Base-by-base conservation (phyloP, 2,888 invertebrate genomes). In the Diarsia brunnea region DNA sequence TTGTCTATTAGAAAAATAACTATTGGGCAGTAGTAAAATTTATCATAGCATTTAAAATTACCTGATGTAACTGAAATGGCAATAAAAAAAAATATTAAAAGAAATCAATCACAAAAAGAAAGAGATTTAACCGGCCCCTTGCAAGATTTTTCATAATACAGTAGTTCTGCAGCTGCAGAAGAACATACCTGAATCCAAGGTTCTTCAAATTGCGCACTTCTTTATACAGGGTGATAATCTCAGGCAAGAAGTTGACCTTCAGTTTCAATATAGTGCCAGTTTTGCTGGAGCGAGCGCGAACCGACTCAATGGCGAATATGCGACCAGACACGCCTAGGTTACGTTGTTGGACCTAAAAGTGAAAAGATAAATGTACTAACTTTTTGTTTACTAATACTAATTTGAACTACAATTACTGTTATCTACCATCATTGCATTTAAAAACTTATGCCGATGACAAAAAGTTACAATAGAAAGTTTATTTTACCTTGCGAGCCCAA, bases 211-310 rank as follows among this genome's bases (percentile, higher is more conserved):
- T 99, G 68, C 99, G 97, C 49, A 99, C 99, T 97, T 99, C 99
- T 95, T 99, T 99, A 60, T 99, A 99, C 55, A 99, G 97, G 0
- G 99, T 99, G 82, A 99, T 99, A 90, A 99, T 99, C 95, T 99
- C 99, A 0, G 99, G 99, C 76, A 99, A 97, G 93, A 99, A 99
- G 97, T 99, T 99, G 0, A 98, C 98, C 93, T 98, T 98, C 76
- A 99, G 93, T 90, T 98, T 99, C 67, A 99, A 96, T n/a, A 99
- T 97, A 91, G 98, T 99, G 19, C 97, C 97, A 4, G 97, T 97
- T 85, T 98, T 98, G 72, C 98, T 98, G 70, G 98, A 98, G 81
- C 98, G 97, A n/a, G 97, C 96, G 27, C 98, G 97, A 2, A 98
- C 98, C 0, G 98, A 98, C 92, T 99, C 99, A 85, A 99, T 99